A percentile compares a stretch with the other conserved stretches of the same genome.
Evolutionary conservation across 1,140 invertebrate species (phyloP).

Genomic region (Caerostris extrusa): DNA sequence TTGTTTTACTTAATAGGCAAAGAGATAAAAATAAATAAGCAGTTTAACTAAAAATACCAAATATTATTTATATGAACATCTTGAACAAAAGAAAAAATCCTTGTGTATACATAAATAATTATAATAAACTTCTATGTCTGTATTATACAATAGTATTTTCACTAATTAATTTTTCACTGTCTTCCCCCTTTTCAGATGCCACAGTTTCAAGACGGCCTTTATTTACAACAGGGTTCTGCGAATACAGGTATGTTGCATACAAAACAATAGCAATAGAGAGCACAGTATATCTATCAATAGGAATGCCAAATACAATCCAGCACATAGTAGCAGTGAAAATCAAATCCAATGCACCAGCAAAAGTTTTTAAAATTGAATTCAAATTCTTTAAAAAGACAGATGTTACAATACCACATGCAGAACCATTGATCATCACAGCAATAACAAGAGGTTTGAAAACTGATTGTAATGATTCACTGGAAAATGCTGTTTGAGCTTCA

Average conservation of each 20-base stretch:
- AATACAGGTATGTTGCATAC: slow-evolving; percentile 92
- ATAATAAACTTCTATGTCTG: no score
- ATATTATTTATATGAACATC: no score
- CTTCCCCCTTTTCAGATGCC: background rate
- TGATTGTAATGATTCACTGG: slow-evolving; percentile 83
- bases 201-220: slow-evolving; percentile 50
- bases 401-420: slow-evolving; percentile 94
- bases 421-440: slow-evolving; percentile 93
- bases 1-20: no score
- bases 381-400: slow-evolving; percentile 95
- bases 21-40: no score
- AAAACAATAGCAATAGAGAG: slow-evolving; percentile 92
- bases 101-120: no score
- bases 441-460: slow-evolving; percentile 86
- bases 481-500: slow-evolving; percentile 85
- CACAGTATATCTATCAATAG: slow-evolving; percentile 91
- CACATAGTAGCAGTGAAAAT: slow-evolving; percentile 94
- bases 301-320: slow-evolving; percentile 93
- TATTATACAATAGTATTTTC: slow-evolving; percentile 7
- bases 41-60: no score
- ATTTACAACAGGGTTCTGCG: slow-evolving; percentile 90
- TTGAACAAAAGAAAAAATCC: no score
- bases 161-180: background rate
- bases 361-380: slow-evolving; percentile 98
- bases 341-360: slow-evolving; percentile 96